Evolutionary conservation across 2,888 invertebrate genomes (phyloP).

Genomic region (Sipha maydis): DNA sequence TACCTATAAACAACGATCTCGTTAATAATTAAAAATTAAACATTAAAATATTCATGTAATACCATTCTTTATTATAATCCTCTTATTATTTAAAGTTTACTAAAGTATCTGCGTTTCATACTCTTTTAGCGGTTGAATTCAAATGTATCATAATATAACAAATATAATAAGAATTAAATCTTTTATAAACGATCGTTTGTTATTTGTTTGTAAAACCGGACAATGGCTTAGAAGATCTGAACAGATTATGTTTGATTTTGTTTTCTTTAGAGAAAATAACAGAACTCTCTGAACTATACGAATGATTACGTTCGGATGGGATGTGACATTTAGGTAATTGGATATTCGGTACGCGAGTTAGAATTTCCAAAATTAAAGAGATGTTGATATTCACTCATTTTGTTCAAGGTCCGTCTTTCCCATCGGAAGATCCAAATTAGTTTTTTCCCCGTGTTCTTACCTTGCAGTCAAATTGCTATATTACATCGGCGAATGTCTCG

Average conservation of each 20-base stretch:
- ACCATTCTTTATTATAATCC: too few species aligned
- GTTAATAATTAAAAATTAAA: too few species aligned
- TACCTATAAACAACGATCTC: too few species aligned
- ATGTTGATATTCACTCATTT: background rate
- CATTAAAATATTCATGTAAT: too few species aligned
- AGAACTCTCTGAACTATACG: background rate
- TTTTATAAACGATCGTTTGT: too few species aligned
- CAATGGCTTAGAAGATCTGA: background rate
- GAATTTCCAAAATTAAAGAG: slow-evolving; percentile 27
- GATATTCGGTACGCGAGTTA: slow-evolving; percentile 17
- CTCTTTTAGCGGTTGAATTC: too few species aligned
- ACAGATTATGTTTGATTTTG: background rate
- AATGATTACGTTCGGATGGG: background rate
- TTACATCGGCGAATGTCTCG: slow-evolving; percentile 12
- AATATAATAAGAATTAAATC: too few species aligned
- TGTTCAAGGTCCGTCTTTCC: background rate
- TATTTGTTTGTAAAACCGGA: background rate
- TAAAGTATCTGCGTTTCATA: too few species aligned
- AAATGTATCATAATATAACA: too few species aligned
- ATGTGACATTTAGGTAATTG: slow-evolving; percentile 17
- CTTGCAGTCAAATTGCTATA: slow-evolving; percentile 4
- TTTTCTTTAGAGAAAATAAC: background rate
- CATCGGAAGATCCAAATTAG: background rate
- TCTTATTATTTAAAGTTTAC: too few species aligned
- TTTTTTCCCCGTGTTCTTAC: background rate